Conservation (phyloP, 2,797 vertebrate genomes). For the Naso thynnoides region DNA sequence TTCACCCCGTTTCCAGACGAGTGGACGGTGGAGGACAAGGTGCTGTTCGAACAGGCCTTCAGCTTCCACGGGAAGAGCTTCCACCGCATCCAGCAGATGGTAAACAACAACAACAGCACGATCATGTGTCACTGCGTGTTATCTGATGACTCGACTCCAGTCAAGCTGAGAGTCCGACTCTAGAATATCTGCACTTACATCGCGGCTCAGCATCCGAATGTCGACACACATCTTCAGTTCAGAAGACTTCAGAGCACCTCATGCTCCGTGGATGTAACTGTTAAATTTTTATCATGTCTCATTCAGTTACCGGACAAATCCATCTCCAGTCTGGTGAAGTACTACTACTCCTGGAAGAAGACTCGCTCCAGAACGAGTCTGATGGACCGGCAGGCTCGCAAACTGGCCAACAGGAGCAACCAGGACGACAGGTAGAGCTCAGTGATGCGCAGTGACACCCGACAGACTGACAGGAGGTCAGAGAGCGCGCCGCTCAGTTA, state of each 20-base stretch:
- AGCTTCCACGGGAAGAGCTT: conserved; percentile 99
- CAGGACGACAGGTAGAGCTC: conserved; percentile 91
- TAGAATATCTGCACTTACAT: no score
- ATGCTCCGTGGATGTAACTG: neutral
- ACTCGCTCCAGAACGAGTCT: conserved; percentile 96
- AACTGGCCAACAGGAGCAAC: conserved; percentile 92
- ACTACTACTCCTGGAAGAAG: conserved; percentile 99
- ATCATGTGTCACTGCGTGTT: no score
- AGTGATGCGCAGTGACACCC: neutral
- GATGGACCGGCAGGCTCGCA: conserved; percentile 98
- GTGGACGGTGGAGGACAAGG: conserved; percentile 99
- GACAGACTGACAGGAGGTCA: neutral
- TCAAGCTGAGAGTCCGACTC: no score
- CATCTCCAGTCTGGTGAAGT: conserved; percentile 98
- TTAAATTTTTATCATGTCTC: neutral
- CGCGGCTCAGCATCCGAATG: neutral
- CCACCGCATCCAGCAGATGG: conserved; percentile 99
- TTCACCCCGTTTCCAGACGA: conserved; percentile 99
- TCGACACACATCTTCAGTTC: neutral
- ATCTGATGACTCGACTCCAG: no score
- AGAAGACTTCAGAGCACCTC: no score
- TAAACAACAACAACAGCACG: conserved; percentile 66
- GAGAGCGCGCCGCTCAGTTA: neutral
- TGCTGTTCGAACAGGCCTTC: conserved; percentile 98
- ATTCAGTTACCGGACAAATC: conserved; percentile 93